Evolutionary conservation across 2,888 invertebrate species (phyloP).

Genomic region (Corbicula japonica): DNA sequence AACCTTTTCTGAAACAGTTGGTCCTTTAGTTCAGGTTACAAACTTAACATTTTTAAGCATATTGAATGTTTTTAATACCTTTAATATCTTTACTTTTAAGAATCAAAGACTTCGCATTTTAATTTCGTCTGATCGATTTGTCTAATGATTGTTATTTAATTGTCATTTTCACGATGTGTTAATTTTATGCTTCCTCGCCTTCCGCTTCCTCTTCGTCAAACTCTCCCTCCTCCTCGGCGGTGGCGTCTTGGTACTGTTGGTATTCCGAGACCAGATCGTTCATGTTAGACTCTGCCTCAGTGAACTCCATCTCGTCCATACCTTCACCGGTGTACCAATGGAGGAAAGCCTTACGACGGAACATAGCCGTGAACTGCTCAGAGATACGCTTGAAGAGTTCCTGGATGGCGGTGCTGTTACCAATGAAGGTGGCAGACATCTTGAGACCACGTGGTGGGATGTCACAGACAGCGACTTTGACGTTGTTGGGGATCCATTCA

Average conservation of each 20-base stretch:
- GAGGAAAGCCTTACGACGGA: conserved; percentile 97
- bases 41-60: conserved; percentile 96
- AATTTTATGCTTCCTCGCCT: conserved; percentile 89
- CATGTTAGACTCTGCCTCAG: conserved; percentile 98
- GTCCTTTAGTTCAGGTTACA: conserved; percentile 80
- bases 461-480: conserved; percentile 83
- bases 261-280: conserved; percentile 88
- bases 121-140: too few relatives aligned
- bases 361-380: conserved; percentile 91
- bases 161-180: too few relatives aligned
- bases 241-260: conserved; percentile 83
- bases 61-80: too few relatives aligned
- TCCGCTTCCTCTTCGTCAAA: conserved; percentile 88
- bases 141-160: too few relatives aligned
- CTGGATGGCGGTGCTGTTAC: conserved; percentile 85
- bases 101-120: too few relatives aligned
- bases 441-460: conserved; percentile 91
- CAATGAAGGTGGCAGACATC: conserved; percentile 97
- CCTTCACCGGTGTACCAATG: conserved; percentile 99
- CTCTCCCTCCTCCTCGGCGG: conserved; percentile 88
- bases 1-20: too few relatives aligned
- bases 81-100: too few relatives aligned
- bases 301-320: conserved; percentile 99
- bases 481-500: conserved; percentile 85
- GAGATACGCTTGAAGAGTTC: conserved; percentile 84